Evolutionary conservation across 2,888 invertebrate genomes (phyloP), one percentile per base, ranked within the genome.

Genomic region (Drosophila meridionalis): DNA sequence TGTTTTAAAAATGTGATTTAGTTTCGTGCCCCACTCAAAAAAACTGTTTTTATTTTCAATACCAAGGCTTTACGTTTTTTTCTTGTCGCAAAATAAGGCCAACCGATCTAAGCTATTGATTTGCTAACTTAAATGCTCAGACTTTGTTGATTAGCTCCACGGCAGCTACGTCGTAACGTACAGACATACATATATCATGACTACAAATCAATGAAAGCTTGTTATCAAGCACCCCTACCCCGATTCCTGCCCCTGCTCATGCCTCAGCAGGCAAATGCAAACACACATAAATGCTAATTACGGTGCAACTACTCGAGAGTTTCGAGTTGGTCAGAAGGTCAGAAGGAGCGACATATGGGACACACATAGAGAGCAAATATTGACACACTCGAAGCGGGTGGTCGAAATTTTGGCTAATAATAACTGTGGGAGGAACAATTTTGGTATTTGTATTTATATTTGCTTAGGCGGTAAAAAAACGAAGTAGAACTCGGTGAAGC

Each of bases 221-320:
- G 59, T 60, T 55, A 60, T 65, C 55, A 55, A 55, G 26, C 28
- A 11, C 11, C 11, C 34, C 34, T 5, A 5, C 5, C 36, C 11
- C 52, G 0, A 1, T 7, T 1, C 26, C 55, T 11, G 50, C 11
- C 2, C 34, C 50, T 7, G 8, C 7, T 2, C 30, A n/a, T 4
- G 32, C n/a, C n/a, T 9, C 30, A 5, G 30, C n/a, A 32, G 42
- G 48, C 74, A 62, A 82, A 80, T 59, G 74, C 69, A 82, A 82
- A 76, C 65, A 89, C 48, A 82, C 73, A 85, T 80, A 86, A 86
- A 86, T 83, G 89, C 87, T 87, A 87, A 87, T 87, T 87, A 76
- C 90, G 76, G 83, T 61, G 70, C 73, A 72, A 75, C 69, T 66
- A 73, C 72, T 72, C 42, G 65, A 61, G 63, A 55, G 57, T 12